Conservation (phyloP, 2,888 invertebrate genomes). For the Conistra vaccinii region DNA sequence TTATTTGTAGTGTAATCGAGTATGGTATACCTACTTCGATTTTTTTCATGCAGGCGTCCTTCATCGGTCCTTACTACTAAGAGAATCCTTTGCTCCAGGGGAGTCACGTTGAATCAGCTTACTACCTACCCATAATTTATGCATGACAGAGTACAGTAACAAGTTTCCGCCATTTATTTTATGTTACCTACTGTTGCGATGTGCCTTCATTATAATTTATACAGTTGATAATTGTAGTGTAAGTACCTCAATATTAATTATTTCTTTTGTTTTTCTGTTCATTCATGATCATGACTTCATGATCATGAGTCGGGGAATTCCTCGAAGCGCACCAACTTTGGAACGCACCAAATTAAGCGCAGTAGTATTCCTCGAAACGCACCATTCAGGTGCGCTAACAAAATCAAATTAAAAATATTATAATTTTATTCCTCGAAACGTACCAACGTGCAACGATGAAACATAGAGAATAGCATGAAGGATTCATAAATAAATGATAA, state of each 20-base stretch:
- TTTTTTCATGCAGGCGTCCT: neutral
- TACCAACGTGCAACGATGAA: no score
- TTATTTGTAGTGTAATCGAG: neutral
- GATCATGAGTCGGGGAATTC: no score
- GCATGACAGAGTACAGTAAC: slow-evolving; percentile 31
- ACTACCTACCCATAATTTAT: slow-evolving; percentile 14
- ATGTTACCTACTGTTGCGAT: slow-evolving; percentile 22
- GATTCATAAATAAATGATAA: no score
- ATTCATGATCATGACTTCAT: neutral
- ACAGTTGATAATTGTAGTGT: neutral
- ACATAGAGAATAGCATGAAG: no score
- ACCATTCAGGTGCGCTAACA: no score
- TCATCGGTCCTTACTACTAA: neutral
- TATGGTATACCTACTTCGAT: no score
- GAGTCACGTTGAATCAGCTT: slow-evolving; percentile 24
- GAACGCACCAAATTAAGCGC: no score
- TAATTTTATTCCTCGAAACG: no score
- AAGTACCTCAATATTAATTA: neutral
- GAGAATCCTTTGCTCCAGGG: neutral
- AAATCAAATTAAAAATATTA: no score
- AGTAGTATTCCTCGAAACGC: no score
- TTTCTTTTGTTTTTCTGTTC: neutral
- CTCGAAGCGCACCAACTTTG: no score
- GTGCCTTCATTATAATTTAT: slow-evolving; percentile 6
- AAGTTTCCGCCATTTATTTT: slow-evolving; percentile 40